These are phyloP conservation scores for Drosophila cracens DNA, from an alignment of 2,888 invertebrate genomes.

Conservation along the genomic window DNA sequence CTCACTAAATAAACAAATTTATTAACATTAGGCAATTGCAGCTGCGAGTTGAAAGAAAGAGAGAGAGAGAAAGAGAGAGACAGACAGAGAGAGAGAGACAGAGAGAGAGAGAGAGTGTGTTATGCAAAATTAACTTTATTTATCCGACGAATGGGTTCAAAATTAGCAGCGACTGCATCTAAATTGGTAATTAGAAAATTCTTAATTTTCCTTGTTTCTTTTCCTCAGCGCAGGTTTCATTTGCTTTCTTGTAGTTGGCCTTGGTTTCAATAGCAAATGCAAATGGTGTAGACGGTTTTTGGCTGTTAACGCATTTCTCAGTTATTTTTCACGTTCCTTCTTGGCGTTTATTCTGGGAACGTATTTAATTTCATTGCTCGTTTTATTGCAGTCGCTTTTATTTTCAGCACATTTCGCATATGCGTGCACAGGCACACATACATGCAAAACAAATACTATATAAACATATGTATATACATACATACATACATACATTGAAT, in stretches of 20 bases:
- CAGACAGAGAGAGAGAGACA: neutral
- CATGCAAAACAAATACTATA: neutral
- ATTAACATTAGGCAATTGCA: conserved; percentile 51
- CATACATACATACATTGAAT: neutral
- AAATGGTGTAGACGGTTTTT: conserved; percentile 35
- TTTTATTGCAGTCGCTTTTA: conserved; percentile 46
- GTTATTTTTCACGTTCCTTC: conserved; percentile 52
- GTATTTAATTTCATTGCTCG: conserved; percentile 70
- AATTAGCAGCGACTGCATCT: conserved; percentile 78
- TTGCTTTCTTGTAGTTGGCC: conserved; percentile 49
- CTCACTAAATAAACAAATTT: conserved; percentile 70
- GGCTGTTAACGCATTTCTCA: conserved; percentile 11
- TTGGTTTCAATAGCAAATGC: conserved; percentile 64
- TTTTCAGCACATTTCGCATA: conserved; percentile 29
- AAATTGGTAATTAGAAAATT: conserved; percentile 81
- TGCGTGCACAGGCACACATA: conserved; percentile 15
- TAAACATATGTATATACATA: neutral
- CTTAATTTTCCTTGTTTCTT: conserved; percentile 66
- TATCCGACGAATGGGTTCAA: conserved; percentile 70
- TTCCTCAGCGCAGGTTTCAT: conserved; percentile 65
- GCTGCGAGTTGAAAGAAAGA: conserved; percentile 8
- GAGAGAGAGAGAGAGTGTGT: neutral
- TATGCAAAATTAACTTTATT: conserved; percentile 70
- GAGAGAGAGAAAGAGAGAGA: conserved; percentile 5
- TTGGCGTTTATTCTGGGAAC: conserved; percentile 56